Conservation (phyloP, 1,140 invertebrate species). For the Magallana ariakensis region DNA sequence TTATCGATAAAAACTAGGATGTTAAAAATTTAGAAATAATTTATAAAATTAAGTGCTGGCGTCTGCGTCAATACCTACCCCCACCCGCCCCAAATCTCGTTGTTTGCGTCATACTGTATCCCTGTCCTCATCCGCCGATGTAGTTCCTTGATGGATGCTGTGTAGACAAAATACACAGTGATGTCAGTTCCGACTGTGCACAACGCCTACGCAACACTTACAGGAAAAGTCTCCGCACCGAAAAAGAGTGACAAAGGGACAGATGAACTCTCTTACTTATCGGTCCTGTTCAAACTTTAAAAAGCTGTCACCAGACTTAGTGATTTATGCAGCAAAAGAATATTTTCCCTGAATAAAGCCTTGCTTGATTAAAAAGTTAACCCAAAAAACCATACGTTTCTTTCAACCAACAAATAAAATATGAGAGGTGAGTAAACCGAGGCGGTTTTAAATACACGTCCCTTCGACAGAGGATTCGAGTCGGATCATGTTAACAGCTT, state of each 20-base stretch:
- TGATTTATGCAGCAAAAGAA: too few species aligned
- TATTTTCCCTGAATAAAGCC: background rate
- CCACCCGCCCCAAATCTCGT: too few species aligned
- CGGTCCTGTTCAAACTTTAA: too few species aligned
- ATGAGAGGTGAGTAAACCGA: slow-evolving; percentile 2
- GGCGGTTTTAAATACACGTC: slow-evolving; percentile 11
- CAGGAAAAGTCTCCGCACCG: background rate
- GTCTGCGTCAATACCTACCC: too few species aligned
- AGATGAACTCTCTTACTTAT: background rate
- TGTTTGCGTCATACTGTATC: too few species aligned
- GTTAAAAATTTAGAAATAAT: too few species aligned
- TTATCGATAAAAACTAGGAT: too few species aligned
- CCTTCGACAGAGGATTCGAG: background rate
- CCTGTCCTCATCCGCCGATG: background rate
- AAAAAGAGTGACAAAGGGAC: background rate
- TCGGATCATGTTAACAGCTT: background rate
- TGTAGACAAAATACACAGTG: slow-evolving; percentile 33
- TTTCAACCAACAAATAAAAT: background rate
- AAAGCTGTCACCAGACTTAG: too few species aligned
- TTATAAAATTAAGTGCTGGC: too few species aligned
- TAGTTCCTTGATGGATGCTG: slow-evolving; percentile 14
- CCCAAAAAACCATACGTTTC: background rate
- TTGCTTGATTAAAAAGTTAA: background rate
- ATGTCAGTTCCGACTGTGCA: slow-evolving; percentile 35
- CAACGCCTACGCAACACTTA: slow-evolving; percentile 29